A percentile compares a stretch with the other conserved stretches of the same genome.
Conservation (phyloP, 1,140 invertebrate genomes). For the Brachionus rotundiformis region DNA sequence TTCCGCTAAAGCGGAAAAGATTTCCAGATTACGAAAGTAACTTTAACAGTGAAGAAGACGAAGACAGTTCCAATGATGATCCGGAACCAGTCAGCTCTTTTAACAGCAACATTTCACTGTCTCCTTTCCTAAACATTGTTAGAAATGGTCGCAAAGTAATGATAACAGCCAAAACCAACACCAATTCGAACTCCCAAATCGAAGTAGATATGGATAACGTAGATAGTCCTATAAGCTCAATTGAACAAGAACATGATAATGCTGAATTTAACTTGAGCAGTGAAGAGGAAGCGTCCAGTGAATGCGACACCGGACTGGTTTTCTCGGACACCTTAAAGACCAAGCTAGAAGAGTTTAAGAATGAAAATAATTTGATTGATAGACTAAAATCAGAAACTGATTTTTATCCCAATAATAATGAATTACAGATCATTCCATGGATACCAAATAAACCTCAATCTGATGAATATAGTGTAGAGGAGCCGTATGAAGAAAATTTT, state of each 20-base stretch:
- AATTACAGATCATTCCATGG: constrained; percentile 30
- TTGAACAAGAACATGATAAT: background rate
- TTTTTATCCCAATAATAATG: background rate
- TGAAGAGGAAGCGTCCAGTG: background rate
- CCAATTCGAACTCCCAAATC: background rate
- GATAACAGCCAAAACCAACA: background rate
- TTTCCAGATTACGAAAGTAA: background rate
- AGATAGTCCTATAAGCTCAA: background rate
- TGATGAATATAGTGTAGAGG: background rate
- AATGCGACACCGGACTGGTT: background rate
- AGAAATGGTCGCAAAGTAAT: background rate
- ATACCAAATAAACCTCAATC: background rate
- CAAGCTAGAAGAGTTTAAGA: background rate
- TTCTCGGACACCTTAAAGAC: background rate
- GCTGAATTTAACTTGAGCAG: background rate
- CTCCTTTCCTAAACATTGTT: background rate
- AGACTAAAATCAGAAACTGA: background rate
- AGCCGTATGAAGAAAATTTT: background rate
- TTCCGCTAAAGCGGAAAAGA: background rate
- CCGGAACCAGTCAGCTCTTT: background rate
- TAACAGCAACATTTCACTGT: background rate
- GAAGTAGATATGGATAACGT: constrained; percentile 2
- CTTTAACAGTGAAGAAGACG: constrained; percentile 3
- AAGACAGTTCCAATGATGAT: background rate
- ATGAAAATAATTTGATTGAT: background rate